Conservation (phyloP, 1,140 invertebrate genomes). For the Drosophila ogumai region DNA sequence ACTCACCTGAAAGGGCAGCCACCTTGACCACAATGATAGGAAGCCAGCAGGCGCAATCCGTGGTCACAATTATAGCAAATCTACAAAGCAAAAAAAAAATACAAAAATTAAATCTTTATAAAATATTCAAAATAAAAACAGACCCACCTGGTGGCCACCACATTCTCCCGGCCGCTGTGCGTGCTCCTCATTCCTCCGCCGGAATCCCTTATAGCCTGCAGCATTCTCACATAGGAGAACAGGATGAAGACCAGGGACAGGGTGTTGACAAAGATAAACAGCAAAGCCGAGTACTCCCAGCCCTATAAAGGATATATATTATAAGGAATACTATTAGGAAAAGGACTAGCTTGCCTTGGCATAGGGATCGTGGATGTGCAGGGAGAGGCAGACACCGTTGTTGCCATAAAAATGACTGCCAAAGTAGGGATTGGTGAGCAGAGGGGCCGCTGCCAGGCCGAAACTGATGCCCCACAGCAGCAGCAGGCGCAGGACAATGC, state of each 20-base stretch:
- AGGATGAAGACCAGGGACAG: constrained; percentile 87
- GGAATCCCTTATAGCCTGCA: constrained; percentile 86
- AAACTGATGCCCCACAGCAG: constrained; percentile 86
- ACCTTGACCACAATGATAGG: constrained; percentile 88
- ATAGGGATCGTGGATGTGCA: constrained; percentile 88
- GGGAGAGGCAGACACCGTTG: constrained; percentile 88
- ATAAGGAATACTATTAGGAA: neutral
- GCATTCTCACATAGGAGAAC: constrained; percentile 87
- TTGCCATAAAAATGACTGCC: constrained; percentile 87
- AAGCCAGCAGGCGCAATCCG: constrained; percentile 89
- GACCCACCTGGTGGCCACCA: constrained; percentile 83
- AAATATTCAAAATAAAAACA: neutral
- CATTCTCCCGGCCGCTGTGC: constrained; percentile 86
- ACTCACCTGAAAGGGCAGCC: constrained; percentile 86
- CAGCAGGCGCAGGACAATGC: constrained; percentile 84
- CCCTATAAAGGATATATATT: constrained; percentile 77
- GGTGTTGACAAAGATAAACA: constrained; percentile 87
- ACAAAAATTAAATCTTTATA: neutral
- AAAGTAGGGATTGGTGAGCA: constrained; percentile 85
- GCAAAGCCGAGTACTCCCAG: constrained; percentile 88
- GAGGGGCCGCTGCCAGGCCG: constrained; percentile 86
- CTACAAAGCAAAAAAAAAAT: constrained; percentile 57
- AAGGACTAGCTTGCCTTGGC: constrained; percentile 83
- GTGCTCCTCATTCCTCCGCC: constrained; percentile 86
- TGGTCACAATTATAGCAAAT: constrained; percentile 87